Percentiles rank a stretch among this genome's conserved stretches.
These are phyloP conservation scores for Pampusana beccarii DNA, from an alignment of 2,113 vertebrate genomes.

Conservation along the genomic window DNA sequence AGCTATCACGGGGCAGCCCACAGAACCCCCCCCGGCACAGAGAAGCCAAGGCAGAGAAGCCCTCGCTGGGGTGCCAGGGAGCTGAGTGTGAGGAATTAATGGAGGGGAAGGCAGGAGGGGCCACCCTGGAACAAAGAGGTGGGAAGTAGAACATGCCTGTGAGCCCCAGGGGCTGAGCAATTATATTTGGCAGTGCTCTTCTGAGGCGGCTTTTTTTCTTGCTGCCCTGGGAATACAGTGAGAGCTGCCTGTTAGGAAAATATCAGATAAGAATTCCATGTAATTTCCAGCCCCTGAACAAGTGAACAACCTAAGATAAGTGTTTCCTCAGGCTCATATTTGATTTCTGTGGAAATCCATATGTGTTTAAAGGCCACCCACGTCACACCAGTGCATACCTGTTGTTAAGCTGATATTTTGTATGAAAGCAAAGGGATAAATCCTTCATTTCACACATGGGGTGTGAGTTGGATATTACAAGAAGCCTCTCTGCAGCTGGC, in stretches of 20 bases:
- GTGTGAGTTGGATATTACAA: neutral
- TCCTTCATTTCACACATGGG: neutral
- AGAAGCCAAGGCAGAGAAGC: neutral
- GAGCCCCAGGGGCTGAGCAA: constrained; percentile 61
- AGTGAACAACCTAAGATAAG: constrained; percentile 70
- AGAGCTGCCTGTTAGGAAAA: constrained; percentile 66
- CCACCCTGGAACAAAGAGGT: constrained; percentile 73
- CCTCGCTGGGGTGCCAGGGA: neutral
- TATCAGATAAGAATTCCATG: constrained; percentile 75
- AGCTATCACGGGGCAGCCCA: fast-evolving
- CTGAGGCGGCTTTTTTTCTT: constrained; percentile 47
- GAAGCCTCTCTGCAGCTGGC: neutral
- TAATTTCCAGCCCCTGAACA: constrained; percentile 72
- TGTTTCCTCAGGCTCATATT: constrained; percentile 71
- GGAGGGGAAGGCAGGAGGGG: constrained; percentile 54
- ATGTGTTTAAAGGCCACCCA: constrained; percentile 72
- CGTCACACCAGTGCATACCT: constrained; percentile 16
- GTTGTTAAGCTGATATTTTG: constrained; percentile 40
- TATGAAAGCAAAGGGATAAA: constrained; percentile 42
- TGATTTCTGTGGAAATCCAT: constrained; percentile 66
- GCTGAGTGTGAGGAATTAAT: constrained; percentile 39
- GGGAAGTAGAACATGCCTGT: constrained; percentile 59
- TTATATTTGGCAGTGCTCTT: constrained; percentile 44
- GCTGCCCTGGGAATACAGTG: constrained; percentile 54
- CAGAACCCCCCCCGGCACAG: neutral